These are phyloP conservation scores for Rhinatrema bivittatum DNA, from an alignment of 2,797 vertebrate species.

Conservation along the genomic window DNA sequence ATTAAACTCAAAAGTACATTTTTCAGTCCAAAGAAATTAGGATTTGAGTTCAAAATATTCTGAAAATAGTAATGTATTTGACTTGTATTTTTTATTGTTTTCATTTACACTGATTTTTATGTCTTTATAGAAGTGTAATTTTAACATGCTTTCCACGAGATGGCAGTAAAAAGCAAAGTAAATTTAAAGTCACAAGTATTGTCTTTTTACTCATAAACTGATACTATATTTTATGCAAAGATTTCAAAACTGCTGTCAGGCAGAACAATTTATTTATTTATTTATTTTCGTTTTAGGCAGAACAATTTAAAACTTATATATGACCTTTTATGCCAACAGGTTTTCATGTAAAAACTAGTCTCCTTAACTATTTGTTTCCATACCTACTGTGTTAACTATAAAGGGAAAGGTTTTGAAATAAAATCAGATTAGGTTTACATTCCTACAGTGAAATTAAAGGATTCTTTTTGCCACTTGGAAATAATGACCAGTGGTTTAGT, in stretches of 20 bases:
- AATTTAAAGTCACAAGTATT: too few relatives aligned
- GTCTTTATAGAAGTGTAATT: too few relatives aligned
- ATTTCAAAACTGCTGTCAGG: not conserved
- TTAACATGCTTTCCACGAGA: conserved; percentile 36
- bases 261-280: not conserved
- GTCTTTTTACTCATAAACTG: not conserved
- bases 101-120: too few relatives aligned
- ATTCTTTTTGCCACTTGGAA: conserved; percentile 22
- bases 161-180: conserved; percentile 35
- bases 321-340: not conserved
- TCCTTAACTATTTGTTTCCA: not conserved
- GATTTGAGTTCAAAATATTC: too few relatives aligned
- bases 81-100: too few relatives aligned
- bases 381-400: not conserved
- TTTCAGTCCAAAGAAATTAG: too few relatives aligned
- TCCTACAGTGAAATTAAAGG: not conserved
- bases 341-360: not conserved
- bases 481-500: conserved; percentile 11
- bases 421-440: not conserved
- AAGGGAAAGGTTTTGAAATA: not conserved
- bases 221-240: accelerated
- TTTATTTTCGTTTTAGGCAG: too few relatives aligned
- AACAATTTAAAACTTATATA: not conserved
- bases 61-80: too few relatives aligned
- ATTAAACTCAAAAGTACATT: too few relatives aligned